These are phyloP conservation scores for Podotricha telesiphe DNA, from an alignment of 2,888 invertebrate genomes.

Conservation along the genomic window DNA sequence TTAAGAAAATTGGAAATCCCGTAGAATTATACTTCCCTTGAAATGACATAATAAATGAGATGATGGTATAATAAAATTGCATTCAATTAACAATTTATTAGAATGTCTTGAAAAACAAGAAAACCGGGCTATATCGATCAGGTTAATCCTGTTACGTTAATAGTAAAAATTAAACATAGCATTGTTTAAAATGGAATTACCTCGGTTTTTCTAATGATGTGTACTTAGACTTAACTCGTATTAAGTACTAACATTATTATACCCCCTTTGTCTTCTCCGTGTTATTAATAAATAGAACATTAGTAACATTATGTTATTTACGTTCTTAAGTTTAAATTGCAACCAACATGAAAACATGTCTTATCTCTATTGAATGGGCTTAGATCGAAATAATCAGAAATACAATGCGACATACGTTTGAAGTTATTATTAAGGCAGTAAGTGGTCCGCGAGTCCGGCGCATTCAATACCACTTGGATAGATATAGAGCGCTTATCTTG, in stretches of 20 bases:
- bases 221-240: constrained; percentile 1
- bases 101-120: constrained; percentile 72
- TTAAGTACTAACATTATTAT: not conserved
- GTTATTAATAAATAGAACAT: constrained; percentile 8
- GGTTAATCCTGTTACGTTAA: constrained; percentile 69
- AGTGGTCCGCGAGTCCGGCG: constrained; percentile 59
- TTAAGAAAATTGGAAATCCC: constrained; percentile 79
- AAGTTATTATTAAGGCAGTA: constrained; percentile 78
- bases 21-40: constrained; percentile 67
- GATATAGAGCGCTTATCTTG: constrained; percentile 77
- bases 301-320: constrained; percentile 31
- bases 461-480: constrained; percentile 74
- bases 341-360: constrained; percentile 57
- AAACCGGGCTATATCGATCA: constrained; percentile 64
- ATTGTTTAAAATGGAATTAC: constrained; percentile 58
- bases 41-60: constrained; percentile 56
- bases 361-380: constrained; percentile 75
- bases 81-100: constrained; percentile 60
- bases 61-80: constrained; percentile 65
- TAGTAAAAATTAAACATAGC: constrained; percentile 53
- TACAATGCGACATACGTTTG: constrained; percentile 79
- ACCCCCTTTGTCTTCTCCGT: not conserved
- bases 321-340: constrained; percentile 36
- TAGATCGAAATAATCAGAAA: constrained; percentile 78
- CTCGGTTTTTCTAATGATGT: constrained; percentile 25